phyloP scores from a whole-genome alignment of 2,888 invertebrate genomes.

The Hirtodrosophila cameraria region DNA sequence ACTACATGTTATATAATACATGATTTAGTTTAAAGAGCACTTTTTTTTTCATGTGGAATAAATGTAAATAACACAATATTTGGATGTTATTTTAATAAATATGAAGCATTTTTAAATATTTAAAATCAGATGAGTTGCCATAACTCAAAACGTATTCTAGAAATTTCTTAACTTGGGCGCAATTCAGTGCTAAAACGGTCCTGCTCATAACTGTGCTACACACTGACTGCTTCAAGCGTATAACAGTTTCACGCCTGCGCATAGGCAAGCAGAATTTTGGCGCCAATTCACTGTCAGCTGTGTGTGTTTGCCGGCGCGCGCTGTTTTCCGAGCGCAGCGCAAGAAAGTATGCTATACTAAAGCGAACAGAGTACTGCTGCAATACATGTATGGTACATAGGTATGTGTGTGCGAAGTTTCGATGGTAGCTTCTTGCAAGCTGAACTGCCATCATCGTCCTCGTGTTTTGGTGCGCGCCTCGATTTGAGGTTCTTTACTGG shows the following conservation, averaged over 20 bases:
- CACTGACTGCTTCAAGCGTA: slow-evolving; percentile 28
- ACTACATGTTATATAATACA: too few species aligned
- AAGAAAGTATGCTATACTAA: slow-evolving; percentile 54
- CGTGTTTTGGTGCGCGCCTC: slow-evolving; percentile 52
- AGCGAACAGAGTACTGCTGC: slow-evolving; percentile 37
- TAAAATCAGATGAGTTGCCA: too few species aligned
- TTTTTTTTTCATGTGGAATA: too few species aligned
- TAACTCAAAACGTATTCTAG: background rate
- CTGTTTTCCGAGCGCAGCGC: slow-evolving; percentile 44
- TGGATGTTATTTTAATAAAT: too few species aligned
- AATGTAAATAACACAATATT: too few species aligned
- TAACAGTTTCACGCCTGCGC: slow-evolving; percentile 64
- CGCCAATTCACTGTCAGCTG: slow-evolving; percentile 74
- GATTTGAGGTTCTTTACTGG: slow-evolving; percentile 45
- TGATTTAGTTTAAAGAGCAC: too few species aligned
- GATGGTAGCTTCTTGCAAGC: slow-evolving; percentile 71
- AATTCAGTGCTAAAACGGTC: slow-evolving; percentile 21
- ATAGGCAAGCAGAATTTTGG: slow-evolving; percentile 50
- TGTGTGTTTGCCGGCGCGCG: slow-evolving; percentile 37
- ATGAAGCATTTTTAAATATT: too few species aligned
- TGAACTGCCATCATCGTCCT: slow-evolving; percentile 72
- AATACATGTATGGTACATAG: slow-evolving; percentile 17
- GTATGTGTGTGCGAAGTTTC: slow-evolving; percentile 20
- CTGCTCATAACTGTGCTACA: slow-evolving; percentile 47
- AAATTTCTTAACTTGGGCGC: background rate